Evolutionary conservation across 2,888 invertebrate genomes (phyloP).

Genomic region (Rhamnusium bicolor): DNA sequence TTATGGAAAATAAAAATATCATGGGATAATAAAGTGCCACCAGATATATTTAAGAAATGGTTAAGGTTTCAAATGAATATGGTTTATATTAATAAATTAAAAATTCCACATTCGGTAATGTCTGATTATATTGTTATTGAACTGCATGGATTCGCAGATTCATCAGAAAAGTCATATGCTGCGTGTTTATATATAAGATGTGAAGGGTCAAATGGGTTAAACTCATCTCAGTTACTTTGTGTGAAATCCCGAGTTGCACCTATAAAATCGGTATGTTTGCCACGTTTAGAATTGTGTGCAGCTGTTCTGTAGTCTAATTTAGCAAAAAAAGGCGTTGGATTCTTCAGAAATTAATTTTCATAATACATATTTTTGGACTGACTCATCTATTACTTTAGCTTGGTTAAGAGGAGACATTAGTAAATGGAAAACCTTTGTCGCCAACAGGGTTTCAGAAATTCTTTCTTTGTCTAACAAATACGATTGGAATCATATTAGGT

Average conservation of each 20-base stretch:
- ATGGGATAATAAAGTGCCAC: constrained; percentile 37
- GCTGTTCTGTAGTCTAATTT: constrained; percentile 6
- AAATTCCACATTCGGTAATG: constrained; percentile 8
- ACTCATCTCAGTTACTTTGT: background rate
- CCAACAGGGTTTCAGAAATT: constrained; percentile 5
- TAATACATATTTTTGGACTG: constrained; percentile 3
- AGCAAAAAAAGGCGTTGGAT: background rate
- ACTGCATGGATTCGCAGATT: constrained; percentile 25
- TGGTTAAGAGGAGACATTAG: constrained; percentile 4
- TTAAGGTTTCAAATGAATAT: constrained; percentile 6
- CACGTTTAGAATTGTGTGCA: constrained; percentile 10
- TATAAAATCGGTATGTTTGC: constrained; percentile 13
- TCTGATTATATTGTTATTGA: constrained; percentile 16
- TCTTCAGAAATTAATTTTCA: constrained; percentile 12
- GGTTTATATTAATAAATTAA: constrained; percentile 1
- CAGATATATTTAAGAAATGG: constrained; percentile 21
- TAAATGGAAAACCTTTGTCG: constrained; percentile 13
- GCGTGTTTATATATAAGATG: constrained; percentile 4
- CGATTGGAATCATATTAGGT: constrained; percentile 12
- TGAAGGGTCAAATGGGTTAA: background rate
- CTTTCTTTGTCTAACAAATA: background rate
- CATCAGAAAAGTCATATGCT: background rate
- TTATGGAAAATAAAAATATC: constrained; percentile 35
- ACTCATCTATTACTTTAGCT: constrained; percentile 4
- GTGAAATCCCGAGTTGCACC: constrained; percentile 16